Conservation (phyloP, 2,797 vertebrate genomes). For the Rhabdophis nuchalis region DNA sequence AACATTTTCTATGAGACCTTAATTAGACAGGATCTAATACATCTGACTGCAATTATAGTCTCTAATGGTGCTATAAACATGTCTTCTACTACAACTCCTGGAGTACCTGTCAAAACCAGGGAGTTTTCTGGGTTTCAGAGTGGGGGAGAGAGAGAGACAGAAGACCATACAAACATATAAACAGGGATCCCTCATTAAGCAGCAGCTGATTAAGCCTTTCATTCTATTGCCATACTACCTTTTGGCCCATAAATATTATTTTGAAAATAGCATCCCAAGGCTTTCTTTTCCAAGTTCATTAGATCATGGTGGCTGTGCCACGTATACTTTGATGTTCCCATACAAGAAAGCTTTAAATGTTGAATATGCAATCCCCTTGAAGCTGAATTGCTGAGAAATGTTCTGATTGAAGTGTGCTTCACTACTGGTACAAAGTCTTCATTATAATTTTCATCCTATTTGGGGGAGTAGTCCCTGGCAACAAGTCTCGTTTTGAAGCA, state of each 20-base stretch:
- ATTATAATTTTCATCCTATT: neutral
- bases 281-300: neutral
- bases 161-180: neutral
- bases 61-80: neutral
- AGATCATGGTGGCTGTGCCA: neutral
- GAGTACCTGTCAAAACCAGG: neutral
- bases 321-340: neutral
- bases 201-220: neutral
- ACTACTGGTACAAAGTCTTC: neutral
- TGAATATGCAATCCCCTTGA: neutral
- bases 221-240: neutral
- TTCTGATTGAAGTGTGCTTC: neutral
- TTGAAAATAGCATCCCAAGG: neutral
- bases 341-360: neutral
- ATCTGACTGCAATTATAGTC: neutral
- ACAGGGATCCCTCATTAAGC: neutral
- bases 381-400: neutral
- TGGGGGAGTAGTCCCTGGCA: neutral
- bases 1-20: neutral
- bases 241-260: neutral
- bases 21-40: neutral
- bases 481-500: neutral
- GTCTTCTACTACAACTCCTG: neutral
- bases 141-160: neutral
- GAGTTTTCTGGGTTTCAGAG: neutral